Conservation (phyloP, 92 coral and sea anemone genomes). For the Meandrina meandrites region DNA sequence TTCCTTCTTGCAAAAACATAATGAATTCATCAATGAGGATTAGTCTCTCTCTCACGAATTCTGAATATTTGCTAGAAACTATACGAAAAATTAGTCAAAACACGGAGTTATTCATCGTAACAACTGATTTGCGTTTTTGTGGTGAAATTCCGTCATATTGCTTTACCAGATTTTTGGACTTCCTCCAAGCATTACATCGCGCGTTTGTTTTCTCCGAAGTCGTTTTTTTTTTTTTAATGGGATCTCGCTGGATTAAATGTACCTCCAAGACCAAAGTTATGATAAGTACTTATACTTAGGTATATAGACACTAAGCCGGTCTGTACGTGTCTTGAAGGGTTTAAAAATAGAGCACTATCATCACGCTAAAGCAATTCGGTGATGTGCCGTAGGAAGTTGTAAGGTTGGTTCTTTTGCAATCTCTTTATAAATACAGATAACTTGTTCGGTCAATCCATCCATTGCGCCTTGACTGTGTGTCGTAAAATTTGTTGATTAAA, state of each 20-base stretch:
- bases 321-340: not conserved
- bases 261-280: not conserved
- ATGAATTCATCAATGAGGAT: not conserved
- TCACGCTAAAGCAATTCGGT: not conserved
- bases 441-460: not conserved
- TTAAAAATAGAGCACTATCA: not conserved
- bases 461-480: not conserved
- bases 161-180: not conserved
- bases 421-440: not conserved
- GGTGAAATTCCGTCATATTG: not conserved
- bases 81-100: not conserved
- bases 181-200: not conserved
- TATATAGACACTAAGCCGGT: not conserved
- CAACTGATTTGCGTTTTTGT: not conserved
- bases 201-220: not conserved
- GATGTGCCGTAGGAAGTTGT: too few species aligned
- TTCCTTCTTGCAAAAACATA: not conserved
- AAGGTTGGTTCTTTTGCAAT: not conserved
- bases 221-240: not conserved
- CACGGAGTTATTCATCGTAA: not conserved
- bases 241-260: not conserved
- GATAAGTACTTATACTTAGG: not conserved
- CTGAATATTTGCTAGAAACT: not conserved
- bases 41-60: not conserved
- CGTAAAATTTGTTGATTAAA: not conserved